Evolutionary conservation across 2,113 vertebrate species (phyloP).

Genomic region (Morone chrysops): DNA sequence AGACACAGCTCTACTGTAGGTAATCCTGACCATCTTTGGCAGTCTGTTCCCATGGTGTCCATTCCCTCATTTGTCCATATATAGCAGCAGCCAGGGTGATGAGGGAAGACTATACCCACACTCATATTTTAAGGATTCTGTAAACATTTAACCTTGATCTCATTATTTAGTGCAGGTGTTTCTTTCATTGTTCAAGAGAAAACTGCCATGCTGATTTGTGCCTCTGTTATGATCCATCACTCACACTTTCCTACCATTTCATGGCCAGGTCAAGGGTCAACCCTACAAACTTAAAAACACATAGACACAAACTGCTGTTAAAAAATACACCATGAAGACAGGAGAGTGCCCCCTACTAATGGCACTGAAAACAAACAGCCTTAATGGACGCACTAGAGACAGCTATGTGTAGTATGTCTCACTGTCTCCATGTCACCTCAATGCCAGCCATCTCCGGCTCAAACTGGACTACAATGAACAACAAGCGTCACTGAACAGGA

Average conservation of each 20-base stretch:
- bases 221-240: background rate
- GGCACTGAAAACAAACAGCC: constrained; percentile 54
- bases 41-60: constrained; percentile 61
- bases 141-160: background rate
- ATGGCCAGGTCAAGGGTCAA: constrained; percentile 31
- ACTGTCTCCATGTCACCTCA: constrained; percentile 71
- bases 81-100: constrained; percentile 65
- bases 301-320: constrained; percentile 4
- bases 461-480: constrained; percentile 34
- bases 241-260: background rate
- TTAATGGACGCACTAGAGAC: constrained; percentile 44
- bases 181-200: background rate
- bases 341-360: background rate
- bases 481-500: constrained; percentile 2
- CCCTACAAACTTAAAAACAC: constrained; percentile 30
- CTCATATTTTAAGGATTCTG: constrained; percentile 13
- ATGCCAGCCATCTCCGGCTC: constrained; percentile 53
- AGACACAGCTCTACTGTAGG: constrained; percentile 35
- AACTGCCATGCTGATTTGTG: background rate
- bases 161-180: background rate
- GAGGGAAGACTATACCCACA: constrained; percentile 6
- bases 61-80: constrained; percentile 69
- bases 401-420: constrained; percentile 75
- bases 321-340: background rate
- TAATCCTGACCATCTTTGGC: constrained; percentile 76